Conservation (phyloP, 2,113 vertebrate species). For the Notechis scutatus region DNA sequence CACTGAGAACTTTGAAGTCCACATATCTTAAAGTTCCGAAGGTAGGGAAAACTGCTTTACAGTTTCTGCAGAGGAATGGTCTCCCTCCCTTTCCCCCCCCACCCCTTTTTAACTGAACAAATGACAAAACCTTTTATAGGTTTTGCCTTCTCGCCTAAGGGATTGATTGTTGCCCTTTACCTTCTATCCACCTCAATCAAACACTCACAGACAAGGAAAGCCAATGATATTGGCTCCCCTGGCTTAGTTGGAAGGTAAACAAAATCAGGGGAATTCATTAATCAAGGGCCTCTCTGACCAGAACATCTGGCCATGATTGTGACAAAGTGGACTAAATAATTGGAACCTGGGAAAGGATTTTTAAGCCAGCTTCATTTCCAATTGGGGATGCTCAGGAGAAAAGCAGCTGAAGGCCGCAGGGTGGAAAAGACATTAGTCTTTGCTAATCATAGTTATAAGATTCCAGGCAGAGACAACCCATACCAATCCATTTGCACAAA, state of each 20-base stretch:
- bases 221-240: background rate
- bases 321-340: background rate
- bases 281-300: background rate
- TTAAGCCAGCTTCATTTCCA: background rate
- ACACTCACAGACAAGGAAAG: background rate
- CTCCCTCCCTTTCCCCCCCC: fast-evolving
- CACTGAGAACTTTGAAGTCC: too few species aligned
- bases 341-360: background rate
- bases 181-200: background rate
- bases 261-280: background rate
- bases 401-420: background rate
- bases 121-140: background rate
- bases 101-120: background rate
- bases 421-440: background rate
- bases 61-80: background rate
- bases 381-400: background rate
- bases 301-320: background rate
- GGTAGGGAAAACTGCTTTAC: background rate
- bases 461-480: background rate
- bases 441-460: background rate
- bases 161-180: background rate
- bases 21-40: too few species aligned
- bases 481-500: background rate
- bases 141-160: background rate
- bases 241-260: background rate